Conservation (phyloP, 2,888 invertebrate genomes). For the Heliconius erato region DNA sequence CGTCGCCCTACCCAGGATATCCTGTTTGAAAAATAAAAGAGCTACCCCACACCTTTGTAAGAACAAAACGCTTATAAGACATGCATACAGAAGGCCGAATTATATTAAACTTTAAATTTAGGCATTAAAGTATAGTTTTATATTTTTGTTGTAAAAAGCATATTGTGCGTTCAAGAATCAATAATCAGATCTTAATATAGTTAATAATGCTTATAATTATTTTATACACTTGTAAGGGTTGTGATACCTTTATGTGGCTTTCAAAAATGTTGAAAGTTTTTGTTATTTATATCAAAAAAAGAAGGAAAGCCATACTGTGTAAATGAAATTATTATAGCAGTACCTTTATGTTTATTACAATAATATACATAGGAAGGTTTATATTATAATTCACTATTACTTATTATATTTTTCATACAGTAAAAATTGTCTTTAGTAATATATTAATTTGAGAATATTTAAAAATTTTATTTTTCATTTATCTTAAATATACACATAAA, state of each 20-base stretch:
- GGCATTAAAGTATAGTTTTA: slow-evolving; percentile 28
- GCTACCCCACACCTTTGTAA: slow-evolving; percentile 73
- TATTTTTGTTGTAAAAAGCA: neutral
- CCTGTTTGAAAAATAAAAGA: slow-evolving; percentile 83
- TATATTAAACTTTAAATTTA: slow-evolving; percentile 29
- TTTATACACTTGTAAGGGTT: slow-evolving; percentile 18
- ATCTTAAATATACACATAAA: neutral
- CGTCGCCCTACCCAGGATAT: slow-evolving; percentile 77
- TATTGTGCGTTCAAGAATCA: slow-evolving; percentile 42
- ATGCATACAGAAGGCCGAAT: neutral
- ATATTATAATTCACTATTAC: neutral
- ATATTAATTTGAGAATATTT: neutral
- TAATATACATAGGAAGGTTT: neutral
- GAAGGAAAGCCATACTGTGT: neutral
- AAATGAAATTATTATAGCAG: neutral
- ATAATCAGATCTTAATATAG: slow-evolving; percentile 42
- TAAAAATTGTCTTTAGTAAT: neutral
- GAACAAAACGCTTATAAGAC: slow-evolving; percentile 46
- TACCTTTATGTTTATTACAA: neutral
- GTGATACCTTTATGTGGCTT: slow-evolving; percentile 12
- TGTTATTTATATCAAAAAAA: neutral
- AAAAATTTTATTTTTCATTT: neutral
- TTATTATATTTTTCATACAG: neutral
- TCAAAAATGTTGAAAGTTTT: neutral
- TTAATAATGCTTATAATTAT: slow-evolving; percentile 12